Percentiles rank a stretch among this genome's conserved stretches.
Evolutionary conservation across 2,797 vertebrate genomes (phyloP).

Genomic region (Syndactyla subalaris): DNA sequence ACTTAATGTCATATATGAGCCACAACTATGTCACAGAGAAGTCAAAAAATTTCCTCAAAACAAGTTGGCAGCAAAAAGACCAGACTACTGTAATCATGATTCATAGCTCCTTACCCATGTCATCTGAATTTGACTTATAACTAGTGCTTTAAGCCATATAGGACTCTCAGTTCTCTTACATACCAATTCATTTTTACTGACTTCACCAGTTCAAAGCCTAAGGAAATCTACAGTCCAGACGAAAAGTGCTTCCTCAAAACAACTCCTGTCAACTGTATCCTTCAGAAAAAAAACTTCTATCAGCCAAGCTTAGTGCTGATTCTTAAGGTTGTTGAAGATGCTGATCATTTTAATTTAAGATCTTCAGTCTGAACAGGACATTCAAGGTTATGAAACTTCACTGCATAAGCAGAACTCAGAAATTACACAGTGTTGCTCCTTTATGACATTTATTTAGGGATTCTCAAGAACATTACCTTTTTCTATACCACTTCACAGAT

Average conservation of each 20-base stretch:
- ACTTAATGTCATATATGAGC: not conserved
- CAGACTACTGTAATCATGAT: not conserved
- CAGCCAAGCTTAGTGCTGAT: not conserved
- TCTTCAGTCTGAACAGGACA: constrained; percentile 12
- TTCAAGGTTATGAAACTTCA: constrained; percentile 49
- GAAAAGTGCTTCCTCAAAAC: not conserved
- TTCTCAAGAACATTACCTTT: constrained; percentile 3
- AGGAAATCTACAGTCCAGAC: not conserved
- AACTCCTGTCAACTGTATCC: not conserved
- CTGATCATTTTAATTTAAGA: constrained; percentile 44
- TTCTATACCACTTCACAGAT: not conserved
- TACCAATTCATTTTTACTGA: not conserved
- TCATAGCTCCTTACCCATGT: not conserved
- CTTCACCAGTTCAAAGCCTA: not conserved
- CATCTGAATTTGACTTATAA: not conserved
- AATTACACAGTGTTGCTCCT: not conserved
- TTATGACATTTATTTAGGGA: constrained; percentile 10
- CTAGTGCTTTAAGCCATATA: not conserved
- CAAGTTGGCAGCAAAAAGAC: not conserved
- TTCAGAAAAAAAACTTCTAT: not conserved
- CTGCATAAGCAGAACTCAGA: constrained; percentile 40
- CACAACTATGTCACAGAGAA: not conserved
- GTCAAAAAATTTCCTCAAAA: not conserved
- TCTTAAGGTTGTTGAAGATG: not conserved
- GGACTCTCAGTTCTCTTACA: not conserved